A percentile compares a stretch with the other conserved stretches of the same genome.
Conservation (phyloP, 2,113 vertebrate species). For the Otus sunia region DNA sequence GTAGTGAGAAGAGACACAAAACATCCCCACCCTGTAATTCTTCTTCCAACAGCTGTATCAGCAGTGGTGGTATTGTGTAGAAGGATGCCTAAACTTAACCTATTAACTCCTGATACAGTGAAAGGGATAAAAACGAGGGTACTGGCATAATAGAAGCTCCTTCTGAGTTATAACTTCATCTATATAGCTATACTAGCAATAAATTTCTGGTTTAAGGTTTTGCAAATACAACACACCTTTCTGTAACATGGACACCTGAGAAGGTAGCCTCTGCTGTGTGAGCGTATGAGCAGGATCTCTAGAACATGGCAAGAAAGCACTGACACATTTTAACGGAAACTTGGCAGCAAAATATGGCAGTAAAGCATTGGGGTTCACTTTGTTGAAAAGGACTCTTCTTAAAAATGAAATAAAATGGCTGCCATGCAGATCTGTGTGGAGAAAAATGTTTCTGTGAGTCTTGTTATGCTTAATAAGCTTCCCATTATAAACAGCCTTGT, state of each 20-base stretch:
- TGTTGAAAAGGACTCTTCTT: neutral
- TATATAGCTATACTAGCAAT: neutral
- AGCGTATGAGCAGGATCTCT: neutral
- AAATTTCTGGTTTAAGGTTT: neutral
- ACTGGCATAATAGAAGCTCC: neutral
- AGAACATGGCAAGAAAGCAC: neutral
- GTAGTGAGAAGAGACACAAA: neutral
- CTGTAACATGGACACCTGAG: neutral
- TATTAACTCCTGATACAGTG: neutral
- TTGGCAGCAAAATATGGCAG: neutral
- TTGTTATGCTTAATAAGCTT: neutral
- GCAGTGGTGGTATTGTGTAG: neutral
- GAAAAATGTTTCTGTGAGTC: neutral
- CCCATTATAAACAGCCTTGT: neutral
- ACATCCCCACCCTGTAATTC: neutral
- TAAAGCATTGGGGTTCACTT: neutral
- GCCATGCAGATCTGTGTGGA: fast-evolving
- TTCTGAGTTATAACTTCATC: neutral
- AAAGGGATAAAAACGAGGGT: neutral
- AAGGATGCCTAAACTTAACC: neutral
- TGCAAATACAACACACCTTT: neutral
- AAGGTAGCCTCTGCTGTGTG: neutral
- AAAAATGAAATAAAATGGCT: neutral
- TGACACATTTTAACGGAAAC: neutral
- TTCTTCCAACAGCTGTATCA: neutral